Evolutionary conservation across 2,113 vertebrate species (phyloP).

Genomic region (Nyctibius bracteatus): DNA sequence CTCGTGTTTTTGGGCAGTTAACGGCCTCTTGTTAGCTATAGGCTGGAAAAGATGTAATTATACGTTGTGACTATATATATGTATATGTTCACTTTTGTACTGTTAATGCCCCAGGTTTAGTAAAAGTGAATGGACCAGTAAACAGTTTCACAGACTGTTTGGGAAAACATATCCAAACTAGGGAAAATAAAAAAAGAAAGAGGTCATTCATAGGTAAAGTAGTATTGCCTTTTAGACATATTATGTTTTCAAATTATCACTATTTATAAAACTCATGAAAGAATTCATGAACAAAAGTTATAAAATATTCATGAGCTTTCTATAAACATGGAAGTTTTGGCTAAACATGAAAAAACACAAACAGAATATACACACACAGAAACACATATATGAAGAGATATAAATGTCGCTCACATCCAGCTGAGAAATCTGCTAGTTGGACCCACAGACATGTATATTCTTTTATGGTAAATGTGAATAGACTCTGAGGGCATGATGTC

Average conservation of each 20-base stretch:
- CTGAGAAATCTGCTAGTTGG: background rate
- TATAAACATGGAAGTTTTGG: background rate
- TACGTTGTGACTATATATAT: background rate
- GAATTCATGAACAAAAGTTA: constrained; percentile 27
- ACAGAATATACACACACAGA: background rate
- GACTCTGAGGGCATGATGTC: background rate
- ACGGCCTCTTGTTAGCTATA: background rate
- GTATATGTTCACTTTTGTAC: background rate
- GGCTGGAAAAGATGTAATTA: background rate
- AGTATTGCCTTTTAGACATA: constrained; percentile 29
- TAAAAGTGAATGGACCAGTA: background rate
- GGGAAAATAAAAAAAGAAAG: background rate
- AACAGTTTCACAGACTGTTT: background rate
- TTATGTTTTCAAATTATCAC: constrained; percentile 49
- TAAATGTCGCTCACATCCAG: background rate
- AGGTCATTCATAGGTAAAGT: constrained; percentile 22
- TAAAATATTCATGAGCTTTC: constrained; percentile 36
- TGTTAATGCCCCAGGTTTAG: background rate
- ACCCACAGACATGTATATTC: background rate
- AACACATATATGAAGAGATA: background rate
- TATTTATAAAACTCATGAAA: constrained; percentile 47
- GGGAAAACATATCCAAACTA: background rate
- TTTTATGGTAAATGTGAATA: background rate
- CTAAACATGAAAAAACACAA: background rate
- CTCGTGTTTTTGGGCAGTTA: background rate